phyloP scores from a whole-genome alignment of 1,140 invertebrate genomes.

The Andricus grossulariae region DNA sequence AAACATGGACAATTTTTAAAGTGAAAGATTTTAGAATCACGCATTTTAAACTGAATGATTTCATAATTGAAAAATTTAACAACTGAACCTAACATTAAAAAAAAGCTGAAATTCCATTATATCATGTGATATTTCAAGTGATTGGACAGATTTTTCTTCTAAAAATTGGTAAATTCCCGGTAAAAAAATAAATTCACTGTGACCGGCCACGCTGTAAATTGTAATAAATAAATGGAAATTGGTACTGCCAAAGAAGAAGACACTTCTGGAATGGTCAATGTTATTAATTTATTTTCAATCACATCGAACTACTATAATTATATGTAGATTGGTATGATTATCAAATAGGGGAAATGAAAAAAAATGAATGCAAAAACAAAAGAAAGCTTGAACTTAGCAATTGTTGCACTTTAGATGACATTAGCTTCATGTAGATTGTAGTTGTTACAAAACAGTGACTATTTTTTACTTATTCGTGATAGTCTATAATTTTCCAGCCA shows the following conservation, averaged over 20 bases:
- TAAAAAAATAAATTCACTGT: too few species aligned
- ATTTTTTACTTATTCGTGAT: too few species aligned
- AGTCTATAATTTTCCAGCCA: background rate
- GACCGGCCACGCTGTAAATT: background rate
- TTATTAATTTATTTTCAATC: constrained; percentile 6
- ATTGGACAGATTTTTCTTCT: too few species aligned
- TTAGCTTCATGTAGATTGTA: background rate
- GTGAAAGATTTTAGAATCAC: too few species aligned
- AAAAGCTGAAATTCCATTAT: too few species aligned
- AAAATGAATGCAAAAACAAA: background rate
- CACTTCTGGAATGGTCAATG: constrained; percentile 17
- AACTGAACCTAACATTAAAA: too few species aligned
- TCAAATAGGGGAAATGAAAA: background rate
- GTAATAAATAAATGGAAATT: background rate
- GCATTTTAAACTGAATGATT: too few species aligned
- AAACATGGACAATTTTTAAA: too few species aligned
- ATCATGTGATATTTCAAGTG: too few species aligned
- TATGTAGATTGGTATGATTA: background rate
- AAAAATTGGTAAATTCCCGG: too few species aligned
- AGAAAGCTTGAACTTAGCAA: background rate
- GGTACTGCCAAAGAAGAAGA: background rate
- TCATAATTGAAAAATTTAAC: too few species aligned
- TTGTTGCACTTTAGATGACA: background rate
- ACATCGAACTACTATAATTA: constrained; percentile 10
- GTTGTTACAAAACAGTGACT: too few species aligned